phyloP scores from a whole-genome alignment of 2,888 invertebrate genomes.

The Xylota sylvarum region DNA sequence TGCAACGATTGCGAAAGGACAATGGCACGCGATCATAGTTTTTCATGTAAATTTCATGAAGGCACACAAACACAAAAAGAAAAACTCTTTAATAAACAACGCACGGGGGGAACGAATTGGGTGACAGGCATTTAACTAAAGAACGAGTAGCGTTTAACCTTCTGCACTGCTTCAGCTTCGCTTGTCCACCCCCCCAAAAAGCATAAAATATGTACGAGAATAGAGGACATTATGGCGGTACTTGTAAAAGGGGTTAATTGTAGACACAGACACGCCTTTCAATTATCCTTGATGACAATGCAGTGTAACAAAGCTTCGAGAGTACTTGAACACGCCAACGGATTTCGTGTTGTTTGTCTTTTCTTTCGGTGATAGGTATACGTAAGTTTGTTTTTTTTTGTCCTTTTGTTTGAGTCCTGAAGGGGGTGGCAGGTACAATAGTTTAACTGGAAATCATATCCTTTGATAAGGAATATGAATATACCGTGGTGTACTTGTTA shows the following conservation, averaged over 20 bases:
- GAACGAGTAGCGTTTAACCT: conserved; percentile 71
- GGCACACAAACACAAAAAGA: conserved; percentile 36
- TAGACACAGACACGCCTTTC: conserved; percentile 70
- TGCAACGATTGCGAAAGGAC: conserved; percentile 61
- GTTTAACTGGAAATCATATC: conserved; percentile 44
- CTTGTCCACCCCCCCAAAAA: conserved; percentile 19
- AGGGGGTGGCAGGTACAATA: conserved; percentile 22
- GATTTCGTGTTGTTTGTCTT: not conserved
- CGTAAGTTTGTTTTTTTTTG: conserved; percentile 29
- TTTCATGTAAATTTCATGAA: conserved; percentile 71
- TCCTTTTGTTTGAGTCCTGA: not conserved
- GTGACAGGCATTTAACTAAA: conserved; percentile 73
- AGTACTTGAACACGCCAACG: conserved; percentile 52
- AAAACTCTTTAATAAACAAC: conserved; percentile 67
- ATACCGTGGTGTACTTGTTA: conserved; percentile 13
- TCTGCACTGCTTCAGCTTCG: not conserved
- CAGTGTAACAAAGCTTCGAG: conserved; percentile 38
- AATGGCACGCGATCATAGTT: conserved; percentile 66
- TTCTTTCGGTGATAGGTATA: not conserved
- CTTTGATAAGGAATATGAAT: conserved; percentile 33
- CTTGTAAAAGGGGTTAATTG: conserved; percentile 74
- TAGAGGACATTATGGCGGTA: conserved; percentile 32
- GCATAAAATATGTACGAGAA: conserved; percentile 27
- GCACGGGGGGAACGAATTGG: conserved; percentile 53
- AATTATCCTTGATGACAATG: conserved; percentile 71